Conservation (phyloP, 2,888 invertebrate genomes). For the Ommatoiulus sabulosus region DNA sequence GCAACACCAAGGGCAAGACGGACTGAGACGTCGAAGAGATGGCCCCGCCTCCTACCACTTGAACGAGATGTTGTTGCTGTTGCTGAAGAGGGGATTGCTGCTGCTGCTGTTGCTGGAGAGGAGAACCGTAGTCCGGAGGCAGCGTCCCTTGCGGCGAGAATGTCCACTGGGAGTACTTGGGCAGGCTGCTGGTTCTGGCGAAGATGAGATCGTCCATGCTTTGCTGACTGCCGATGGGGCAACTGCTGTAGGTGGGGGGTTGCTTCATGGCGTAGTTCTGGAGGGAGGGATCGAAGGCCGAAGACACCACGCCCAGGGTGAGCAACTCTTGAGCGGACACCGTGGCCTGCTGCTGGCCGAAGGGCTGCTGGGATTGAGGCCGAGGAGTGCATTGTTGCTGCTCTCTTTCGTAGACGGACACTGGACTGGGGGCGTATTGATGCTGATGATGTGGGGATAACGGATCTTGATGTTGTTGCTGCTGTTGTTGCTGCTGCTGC, state of each 20-base stretch:
- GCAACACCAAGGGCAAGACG: conserved; percentile 62
- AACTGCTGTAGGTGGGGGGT: conserved; percentile 75
- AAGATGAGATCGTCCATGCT: conserved; percentile 56
- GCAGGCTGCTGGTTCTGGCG: conserved; percentile 67
- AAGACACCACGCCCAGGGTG: conserved; percentile 50
- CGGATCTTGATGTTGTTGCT: conserved; percentile 60
- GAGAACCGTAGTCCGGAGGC: conserved; percentile 57
- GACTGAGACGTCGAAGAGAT: conserved; percentile 63
- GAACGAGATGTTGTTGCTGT: conserved; percentile 52
- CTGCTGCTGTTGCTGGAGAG: conserved; percentile 63
- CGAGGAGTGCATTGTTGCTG: conserved; percentile 47
- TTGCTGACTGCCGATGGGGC: conserved; percentile 62
- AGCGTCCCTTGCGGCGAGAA: conserved; percentile 62
- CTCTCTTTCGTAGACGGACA: not conserved
- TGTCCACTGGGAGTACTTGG: conserved; percentile 77
- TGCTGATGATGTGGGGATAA: conserved; percentile 54
- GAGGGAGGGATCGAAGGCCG: conserved; percentile 63
- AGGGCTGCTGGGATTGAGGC: conserved; percentile 67
- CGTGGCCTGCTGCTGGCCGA: conserved; percentile 69
- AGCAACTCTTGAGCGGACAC: conserved; percentile 58
- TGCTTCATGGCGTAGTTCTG: conserved; percentile 73
- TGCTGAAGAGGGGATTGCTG: conserved; percentile 57
- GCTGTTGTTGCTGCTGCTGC: conserved; percentile 70
- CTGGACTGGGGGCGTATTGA: conserved; percentile 55
- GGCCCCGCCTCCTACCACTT: conserved; percentile 64